Evolutionary conservation across 2,888 invertebrate species (phyloP).

Genomic region (Lochmaea crataegi): DNA sequence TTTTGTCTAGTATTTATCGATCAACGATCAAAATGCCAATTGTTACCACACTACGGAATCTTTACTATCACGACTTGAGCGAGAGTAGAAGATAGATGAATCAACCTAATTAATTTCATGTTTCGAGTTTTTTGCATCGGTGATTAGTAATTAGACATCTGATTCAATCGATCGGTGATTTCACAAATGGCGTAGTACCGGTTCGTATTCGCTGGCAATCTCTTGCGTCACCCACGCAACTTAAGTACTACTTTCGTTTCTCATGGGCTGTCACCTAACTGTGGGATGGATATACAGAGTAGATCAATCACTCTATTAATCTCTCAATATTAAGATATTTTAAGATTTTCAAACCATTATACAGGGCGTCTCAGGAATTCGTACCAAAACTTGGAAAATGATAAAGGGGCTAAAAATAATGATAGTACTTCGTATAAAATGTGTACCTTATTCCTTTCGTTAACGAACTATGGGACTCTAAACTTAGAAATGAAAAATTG

Average conservation of each 20-base stretch:
- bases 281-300: conserved; percentile 9
- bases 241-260: conserved; percentile 27
- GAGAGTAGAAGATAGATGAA: conserved; percentile 8
- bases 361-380: too few relatives aligned
- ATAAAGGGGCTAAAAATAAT: too few relatives aligned
- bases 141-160: conserved; percentile 34
- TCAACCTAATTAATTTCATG: conserved; percentile 27
- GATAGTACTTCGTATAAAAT: too few relatives aligned
- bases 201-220: conserved; percentile 19
- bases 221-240: conserved; percentile 27
- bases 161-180: conserved; percentile 34
- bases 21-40: conserved; percentile 3
- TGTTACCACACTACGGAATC: conserved; percentile 1
- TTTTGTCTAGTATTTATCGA: too few relatives aligned
- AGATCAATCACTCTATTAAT: neutral
- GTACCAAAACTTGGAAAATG: too few relatives aligned
- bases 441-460: too few relatives aligned
- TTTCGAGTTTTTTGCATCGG: conserved; percentile 28
- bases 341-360: too few relatives aligned
- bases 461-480: too few relatives aligned
- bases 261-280: conserved; percentile 21
- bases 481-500: too few relatives aligned
- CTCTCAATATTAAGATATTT: too few relatives aligned
- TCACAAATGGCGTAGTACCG: conserved; percentile 35
- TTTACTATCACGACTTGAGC: conserved; percentile 6